These are phyloP conservation scores for Muscicapa adusta DNA, from an alignment of 2,113 vertebrate species.

Conservation along the genomic window DNA sequence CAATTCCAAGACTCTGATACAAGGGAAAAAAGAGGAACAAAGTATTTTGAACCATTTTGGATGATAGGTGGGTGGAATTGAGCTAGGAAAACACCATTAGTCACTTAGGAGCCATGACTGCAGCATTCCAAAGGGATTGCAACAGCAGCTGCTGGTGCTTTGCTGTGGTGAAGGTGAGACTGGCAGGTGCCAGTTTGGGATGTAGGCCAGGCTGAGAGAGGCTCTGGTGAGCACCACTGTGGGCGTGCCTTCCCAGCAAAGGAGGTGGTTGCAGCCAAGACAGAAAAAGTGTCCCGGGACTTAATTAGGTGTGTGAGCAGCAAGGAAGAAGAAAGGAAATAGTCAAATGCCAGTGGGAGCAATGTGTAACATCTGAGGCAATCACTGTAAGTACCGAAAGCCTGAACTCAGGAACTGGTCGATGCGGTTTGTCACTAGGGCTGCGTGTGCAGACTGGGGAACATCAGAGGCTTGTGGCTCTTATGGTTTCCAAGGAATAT, in stretches of 20 bases:
- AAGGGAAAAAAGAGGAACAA: neutral
- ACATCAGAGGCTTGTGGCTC: conserved; percentile 60
- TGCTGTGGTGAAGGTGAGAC: conserved; percentile 5
- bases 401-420: conserved; percentile 45
- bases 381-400: neutral
- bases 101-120: conserved; percentile 21
- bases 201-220: neutral
- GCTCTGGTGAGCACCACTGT: neutral
- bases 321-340: conserved; percentile 45
- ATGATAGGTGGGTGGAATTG: neutral
- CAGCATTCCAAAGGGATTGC: conserved; percentile 32
- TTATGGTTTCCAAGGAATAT: conserved; percentile 56
- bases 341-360: conserved; percentile 19
- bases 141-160: conserved; percentile 16
- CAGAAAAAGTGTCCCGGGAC: conserved; percentile 37
- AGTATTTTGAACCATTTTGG: neutral
- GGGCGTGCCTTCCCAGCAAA: neutral
- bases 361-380: conserved; percentile 31
- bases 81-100: conserved; percentile 40
- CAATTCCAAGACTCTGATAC: neutral
- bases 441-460: neutral
- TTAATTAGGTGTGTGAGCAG: conserved; percentile 11
- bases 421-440: conserved; percentile 55
- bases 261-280: neutral
- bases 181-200: neutral